Percentiles rank a stretch among this genome's conserved stretches.
These are phyloP conservation scores for Aradus depressus DNA, from an alignment of 2,888 invertebrate species.

Conservation along the genomic window DNA sequence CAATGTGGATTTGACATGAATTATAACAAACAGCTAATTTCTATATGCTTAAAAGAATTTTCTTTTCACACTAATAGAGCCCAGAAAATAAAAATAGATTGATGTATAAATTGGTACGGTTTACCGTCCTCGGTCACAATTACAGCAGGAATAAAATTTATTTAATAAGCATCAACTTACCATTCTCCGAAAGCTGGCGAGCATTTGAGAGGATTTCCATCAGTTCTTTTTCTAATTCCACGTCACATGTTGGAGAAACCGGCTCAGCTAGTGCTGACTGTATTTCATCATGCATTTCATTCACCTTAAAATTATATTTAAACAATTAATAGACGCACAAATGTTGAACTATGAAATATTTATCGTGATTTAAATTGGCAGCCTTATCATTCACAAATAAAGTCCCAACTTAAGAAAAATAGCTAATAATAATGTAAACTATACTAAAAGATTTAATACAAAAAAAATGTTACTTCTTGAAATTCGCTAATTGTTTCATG, in stretches of 20 bases:
- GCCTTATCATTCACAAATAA: not conserved
- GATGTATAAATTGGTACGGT: too few relatives aligned
- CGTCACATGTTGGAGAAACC: slow-evolving; percentile 43
- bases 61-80: too few relatives aligned
- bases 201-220: slow-evolving; percentile 43
- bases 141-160: too few relatives aligned
- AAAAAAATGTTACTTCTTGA: slow-evolving; percentile 45
- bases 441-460: not conserved
- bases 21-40: too few relatives aligned
- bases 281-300: slow-evolving; percentile 47
- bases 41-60: too few relatives aligned
- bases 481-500: slow-evolving; percentile 61
- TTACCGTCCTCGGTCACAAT: too few relatives aligned
- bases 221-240: slow-evolving; percentile 56
- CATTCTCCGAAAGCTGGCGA: too few relatives aligned
- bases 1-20: too few relatives aligned
- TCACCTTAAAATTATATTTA: slow-evolving; percentile 45
- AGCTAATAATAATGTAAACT: not conserved
- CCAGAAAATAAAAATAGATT: too few relatives aligned
- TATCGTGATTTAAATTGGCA: not conserved
- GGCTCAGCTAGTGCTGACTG: slow-evolving; percentile 44
- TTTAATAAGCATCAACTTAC: too few relatives aligned
- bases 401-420: too few relatives aligned
- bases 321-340: not conserved
- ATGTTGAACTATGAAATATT: too few relatives aligned